Conservation (phyloP, 2,797 vertebrate genomes). For the Melanotaenia trifasciata region DNA sequence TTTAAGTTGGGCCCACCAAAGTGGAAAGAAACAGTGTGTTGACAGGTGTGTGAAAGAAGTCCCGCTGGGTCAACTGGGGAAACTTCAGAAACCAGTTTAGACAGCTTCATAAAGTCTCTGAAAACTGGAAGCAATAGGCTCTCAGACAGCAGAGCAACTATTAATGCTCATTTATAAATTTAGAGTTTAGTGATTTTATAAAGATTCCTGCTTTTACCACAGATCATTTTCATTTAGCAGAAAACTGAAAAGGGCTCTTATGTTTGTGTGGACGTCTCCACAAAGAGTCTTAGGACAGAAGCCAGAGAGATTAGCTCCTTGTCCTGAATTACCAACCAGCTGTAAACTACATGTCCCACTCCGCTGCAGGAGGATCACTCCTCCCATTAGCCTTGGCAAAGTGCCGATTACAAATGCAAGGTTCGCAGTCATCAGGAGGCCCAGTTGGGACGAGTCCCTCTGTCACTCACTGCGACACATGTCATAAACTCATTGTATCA, state of each 20-base stretch:
- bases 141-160: constrained; percentile 27
- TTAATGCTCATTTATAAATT: constrained; percentile 22
- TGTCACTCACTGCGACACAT: constrained; percentile 91
- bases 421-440: constrained; percentile 82
- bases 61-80: constrained; percentile 73
- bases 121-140: constrained; percentile 31
- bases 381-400: constrained; percentile 85
- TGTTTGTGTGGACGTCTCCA: constrained; percentile 10
- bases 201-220: constrained; percentile 27
- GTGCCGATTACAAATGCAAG: constrained; percentile 72
- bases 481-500: constrained; percentile 90
- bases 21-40: constrained; percentile 70
- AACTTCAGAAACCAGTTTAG: constrained; percentile 73
- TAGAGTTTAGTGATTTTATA: constrained; percentile 31
- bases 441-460: constrained; percentile 89
- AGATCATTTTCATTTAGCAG: constrained; percentile 20
- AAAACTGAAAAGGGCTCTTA: constrained; percentile 3
- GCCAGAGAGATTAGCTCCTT: constrained; percentile 57
- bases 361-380: constrained; percentile 74
- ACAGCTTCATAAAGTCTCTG: constrained; percentile 54
- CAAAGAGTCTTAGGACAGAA: constrained; percentile 48
- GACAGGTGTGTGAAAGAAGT: constrained; percentile 74
- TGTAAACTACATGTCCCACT: constrained; percentile 78
- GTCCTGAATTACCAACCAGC: constrained; percentile 72
- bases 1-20: constrained; percentile 79